These are phyloP conservation scores for Melanerpes formicivorus DNA, from an alignment of 2,113 vertebrate genomes.

Conservation along the genomic window DNA sequence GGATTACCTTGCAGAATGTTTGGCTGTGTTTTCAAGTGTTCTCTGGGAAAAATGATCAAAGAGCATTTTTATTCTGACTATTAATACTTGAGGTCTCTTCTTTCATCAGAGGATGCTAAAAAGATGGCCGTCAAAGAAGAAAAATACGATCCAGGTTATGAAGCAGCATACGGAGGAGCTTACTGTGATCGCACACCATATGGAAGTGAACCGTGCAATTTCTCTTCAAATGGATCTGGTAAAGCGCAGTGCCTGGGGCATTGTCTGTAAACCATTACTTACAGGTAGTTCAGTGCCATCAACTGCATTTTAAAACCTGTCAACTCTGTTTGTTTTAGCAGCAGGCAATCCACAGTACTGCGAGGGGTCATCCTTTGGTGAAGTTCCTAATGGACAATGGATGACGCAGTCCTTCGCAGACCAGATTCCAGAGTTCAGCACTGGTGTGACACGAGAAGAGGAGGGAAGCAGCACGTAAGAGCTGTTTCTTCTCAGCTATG, in stretches of 20 bases:
- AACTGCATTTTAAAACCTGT: background rate
- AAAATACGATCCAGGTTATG: conserved; percentile 94
- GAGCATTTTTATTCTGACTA: background rate
- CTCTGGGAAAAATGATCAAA: background rate
- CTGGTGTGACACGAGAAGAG: conserved; percentile 12
- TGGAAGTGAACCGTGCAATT: conserved; percentile 79
- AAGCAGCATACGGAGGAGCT: conserved; percentile 88
- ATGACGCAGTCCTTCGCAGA: conserved; percentile 86
- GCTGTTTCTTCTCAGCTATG: background rate
- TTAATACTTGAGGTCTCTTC: background rate
- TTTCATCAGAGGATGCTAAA: conserved; percentile 92
- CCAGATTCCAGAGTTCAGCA: conserved; percentile 77
- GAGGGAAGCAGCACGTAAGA: conserved; percentile 54
- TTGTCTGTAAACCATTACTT: background rate
- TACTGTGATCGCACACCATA: conserved; percentile 74
- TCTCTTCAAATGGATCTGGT: conserved; percentile 82
- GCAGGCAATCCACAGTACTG: conserved; percentile 57
- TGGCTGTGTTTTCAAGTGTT: background rate
- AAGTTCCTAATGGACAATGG: conserved; percentile 87
- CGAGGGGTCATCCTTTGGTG: conserved; percentile 48
- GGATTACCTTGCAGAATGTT: background rate
- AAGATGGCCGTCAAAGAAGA: conserved; percentile 97
- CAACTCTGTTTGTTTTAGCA: conserved; percentile 36
- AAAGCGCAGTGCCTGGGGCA: background rate
- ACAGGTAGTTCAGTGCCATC: background rate